Evolutionary conservation across 1,140 invertebrate species (phyloP), one percentile per base, ranked within the genome.

Genomic region (Micrasema minimum): DNA sequence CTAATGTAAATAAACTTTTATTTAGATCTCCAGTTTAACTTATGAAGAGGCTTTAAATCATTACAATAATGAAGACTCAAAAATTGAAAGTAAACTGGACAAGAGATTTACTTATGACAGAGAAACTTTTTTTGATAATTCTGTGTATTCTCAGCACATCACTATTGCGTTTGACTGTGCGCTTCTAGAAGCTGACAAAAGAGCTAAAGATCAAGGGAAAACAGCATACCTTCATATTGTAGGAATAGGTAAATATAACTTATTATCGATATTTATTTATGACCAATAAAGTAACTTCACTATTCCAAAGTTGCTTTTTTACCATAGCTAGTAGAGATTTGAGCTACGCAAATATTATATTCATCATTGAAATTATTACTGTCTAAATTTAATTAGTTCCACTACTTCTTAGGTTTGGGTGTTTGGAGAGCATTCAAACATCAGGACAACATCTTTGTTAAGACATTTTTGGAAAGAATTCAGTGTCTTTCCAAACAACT

Each of bases 401-500:
- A 48, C n/a, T 16, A 48, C 2, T 16, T 9, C 45, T 45, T 66
- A 84, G 85, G 85, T 72, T 74, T 87, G 11, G 85, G 85, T 4
- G 85, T 86, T 10, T 87, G 85, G 85, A 83, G 77, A 74, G 78
- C 80, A 68, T 82, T 81, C 0, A 48, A 50, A 2, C 83, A 85
- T 64, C 85, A 87, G 76, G 66, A 77, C 1, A 80, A 84, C 31
- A 77, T 85, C 1, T 87, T 83, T 68, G 75, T 85, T 7, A 76
- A 85, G 4, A 80, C 80, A 22, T 85, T 85, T 66, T 59, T 81
- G 16, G 80, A 82, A 46, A 65, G 84, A 46, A 79, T 84, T 35
- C 72, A 78, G 0, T 77, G 79, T 5, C 76, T 82, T 37, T 64
- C 82, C 9, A 76, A 77, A 18, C 77, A 79, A 50, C 66, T 85